Evolutionary conservation across 2,888 invertebrate genomes (phyloP), one percentile per base, ranked within the genome.

Genomic region (Lepidonotus clava): DNA sequence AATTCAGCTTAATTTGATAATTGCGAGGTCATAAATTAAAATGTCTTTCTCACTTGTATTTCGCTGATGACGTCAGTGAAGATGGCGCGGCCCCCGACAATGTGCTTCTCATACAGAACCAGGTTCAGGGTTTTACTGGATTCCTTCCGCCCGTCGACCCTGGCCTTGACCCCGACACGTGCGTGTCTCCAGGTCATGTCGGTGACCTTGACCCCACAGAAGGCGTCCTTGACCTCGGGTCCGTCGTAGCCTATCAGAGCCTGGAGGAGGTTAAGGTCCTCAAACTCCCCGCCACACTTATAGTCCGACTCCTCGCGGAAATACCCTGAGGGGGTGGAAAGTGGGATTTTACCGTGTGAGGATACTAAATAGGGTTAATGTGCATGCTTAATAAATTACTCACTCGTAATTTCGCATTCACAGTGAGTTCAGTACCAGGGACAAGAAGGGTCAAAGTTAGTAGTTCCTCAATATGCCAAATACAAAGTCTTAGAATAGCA

Each of bases 191-290:
- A 21, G 5, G 41, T 83, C 28, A 18, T 32, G 1, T 83, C 83
- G 5, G 86, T 61, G 56, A 86, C 61, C 28, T 32, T 18, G 41
- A 86, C 83, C 5, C 86, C 86, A 67, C 83, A 86, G n/a, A 40
- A 66, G 28, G 84, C 84, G 14, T 53, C 84, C 18, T 32, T 24
- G 1, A 80, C 28, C 61, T 36, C 61, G 28, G 36, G 32, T 11
- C 32, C 83, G 8, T 38, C 38, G 36, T 40, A 76, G 11, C 84
- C 85, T 1, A 87, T 36, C 53, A 87, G 51, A 14, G 66, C 85
- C 40, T 87, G 87, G 8, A 76, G 77, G 28, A 87, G 41, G 34
- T 56, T 51, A 41, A 41, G 21, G 0, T 83, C n/a, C n/a, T 14
- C 51, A 51, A 51, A 83, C 46, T 51, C 51, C 6, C 46, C 34